Evolutionary conservation across 2,797 vertebrate genomes (phyloP).

Genomic region (Silurus lanzhouensis): DNA sequence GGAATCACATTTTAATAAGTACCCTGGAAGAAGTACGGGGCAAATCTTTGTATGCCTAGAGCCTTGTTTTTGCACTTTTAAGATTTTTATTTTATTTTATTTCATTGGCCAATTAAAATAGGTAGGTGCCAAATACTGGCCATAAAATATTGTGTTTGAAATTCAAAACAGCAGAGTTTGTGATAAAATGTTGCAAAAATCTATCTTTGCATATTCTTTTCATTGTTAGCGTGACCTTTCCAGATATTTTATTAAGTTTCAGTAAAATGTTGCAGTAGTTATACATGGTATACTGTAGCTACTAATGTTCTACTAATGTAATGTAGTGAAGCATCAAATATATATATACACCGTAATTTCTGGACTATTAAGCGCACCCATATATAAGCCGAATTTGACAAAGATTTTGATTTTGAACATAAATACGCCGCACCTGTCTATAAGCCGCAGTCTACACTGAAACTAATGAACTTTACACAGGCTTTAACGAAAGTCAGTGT

Average conservation of each 20-base stretch:
- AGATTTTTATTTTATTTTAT: slow-evolving; percentile 29
- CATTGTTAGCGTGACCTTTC: too few species aligned
- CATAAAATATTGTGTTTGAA: background rate
- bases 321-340: background rate
- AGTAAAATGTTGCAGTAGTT: background rate
- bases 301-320: background rate
- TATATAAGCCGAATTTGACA: too few species aligned
- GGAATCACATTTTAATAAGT: slow-evolving; percentile 55
- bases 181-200: background rate
- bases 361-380: too few species aligned
- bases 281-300: background rate
- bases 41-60: slow-evolving; percentile 39
- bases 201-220: background rate
- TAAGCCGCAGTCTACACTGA: too few species aligned
- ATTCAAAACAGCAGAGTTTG: background rate
- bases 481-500: too few species aligned
- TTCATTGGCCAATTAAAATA: slow-evolving; percentile 40
- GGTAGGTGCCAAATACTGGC: slow-evolving; percentile 22
- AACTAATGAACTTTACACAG: too few species aligned
- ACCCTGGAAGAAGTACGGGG: slow-evolving; percentile 45
- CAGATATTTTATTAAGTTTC: background rate
- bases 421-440: too few species aligned
- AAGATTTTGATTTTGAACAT: too few species aligned
- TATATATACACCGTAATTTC: too few species aligned
- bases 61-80: slow-evolving; percentile 29